A percentile compares a stretch with the other conserved stretches of the same genome.
Evolutionary conservation across 92 coral and sea anemone genomes (phyloP).

Genomic region (Palythoa grandis): DNA sequence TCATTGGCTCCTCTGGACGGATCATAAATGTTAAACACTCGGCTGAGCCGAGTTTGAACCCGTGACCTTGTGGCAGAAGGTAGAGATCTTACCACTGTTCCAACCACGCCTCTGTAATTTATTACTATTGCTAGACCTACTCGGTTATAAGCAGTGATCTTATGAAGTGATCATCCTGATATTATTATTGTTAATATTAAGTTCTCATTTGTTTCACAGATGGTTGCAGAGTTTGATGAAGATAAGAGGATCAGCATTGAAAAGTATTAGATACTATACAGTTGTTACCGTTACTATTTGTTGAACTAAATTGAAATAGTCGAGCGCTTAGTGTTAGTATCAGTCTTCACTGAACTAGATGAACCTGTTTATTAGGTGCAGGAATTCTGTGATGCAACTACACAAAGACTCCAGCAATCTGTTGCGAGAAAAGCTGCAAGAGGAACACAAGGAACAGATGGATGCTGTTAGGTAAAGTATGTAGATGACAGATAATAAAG

Average conservation of each 20-base stretch:
- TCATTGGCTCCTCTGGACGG: too few relatives aligned
- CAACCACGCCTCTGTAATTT: too few relatives aligned
- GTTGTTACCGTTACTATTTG: too few relatives aligned
- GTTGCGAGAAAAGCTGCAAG: conserved; percentile 71
- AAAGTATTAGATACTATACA: conserved; percentile 58
- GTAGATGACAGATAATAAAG: neutral
- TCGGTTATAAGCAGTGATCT: too few relatives aligned
- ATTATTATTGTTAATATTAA: neutral
- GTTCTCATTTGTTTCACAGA: conserved; percentile 49
- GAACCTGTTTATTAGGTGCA: conserved; percentile 62
- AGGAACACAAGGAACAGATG: conserved; percentile 65
- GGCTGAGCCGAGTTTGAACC: too few relatives aligned
- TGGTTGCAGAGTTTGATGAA: conserved; percentile 91
- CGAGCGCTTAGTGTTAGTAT: too few relatives aligned
- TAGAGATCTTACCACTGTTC: too few relatives aligned
- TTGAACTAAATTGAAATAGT: too few relatives aligned
- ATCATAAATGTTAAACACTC: too few relatives aligned
- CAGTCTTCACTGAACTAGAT: neutral
- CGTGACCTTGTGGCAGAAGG: too few relatives aligned
- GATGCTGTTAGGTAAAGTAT: conserved; percentile 49
- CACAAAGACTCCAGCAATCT: conserved; percentile 84
- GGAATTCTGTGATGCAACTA: conserved; percentile 92
- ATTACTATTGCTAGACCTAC: too few relatives aligned
- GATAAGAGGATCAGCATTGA: conserved; percentile 86
- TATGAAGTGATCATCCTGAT: too few relatives aligned